A percentile compares a stretch with the other conserved stretches of the same genome.
These are phyloP conservation scores for Pammene aurita DNA, from an alignment of 2,888 invertebrate genomes.

Conservation along the genomic window DNA sequence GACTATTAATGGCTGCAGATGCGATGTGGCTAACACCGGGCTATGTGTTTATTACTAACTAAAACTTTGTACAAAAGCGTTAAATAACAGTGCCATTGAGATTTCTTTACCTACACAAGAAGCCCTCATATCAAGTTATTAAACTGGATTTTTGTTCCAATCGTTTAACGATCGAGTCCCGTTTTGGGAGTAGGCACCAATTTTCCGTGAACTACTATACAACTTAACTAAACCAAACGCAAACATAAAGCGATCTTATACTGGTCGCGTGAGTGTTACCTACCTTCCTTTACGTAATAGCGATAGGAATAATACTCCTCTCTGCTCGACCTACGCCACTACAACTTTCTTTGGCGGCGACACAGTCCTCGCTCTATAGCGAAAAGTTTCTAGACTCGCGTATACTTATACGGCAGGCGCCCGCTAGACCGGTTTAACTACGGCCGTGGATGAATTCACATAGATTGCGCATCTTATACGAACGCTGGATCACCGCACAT, in stretches of 20 bases:
- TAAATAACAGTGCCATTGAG: background rate
- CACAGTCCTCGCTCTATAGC: slow-evolving; percentile 36
- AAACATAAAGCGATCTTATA: background rate
- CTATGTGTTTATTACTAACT: too few species aligned
- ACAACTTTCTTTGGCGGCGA: slow-evolving; percentile 70
- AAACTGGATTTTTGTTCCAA: background rate
- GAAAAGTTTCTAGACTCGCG: slow-evolving; percentile 41
- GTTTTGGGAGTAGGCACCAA: background rate
- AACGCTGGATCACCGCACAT: background rate
- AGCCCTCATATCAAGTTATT: background rate
- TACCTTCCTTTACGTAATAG: background rate
- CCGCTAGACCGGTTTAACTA: slow-evolving; percentile 53
- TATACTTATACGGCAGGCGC: slow-evolving; percentile 23
- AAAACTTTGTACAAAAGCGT: background rate
- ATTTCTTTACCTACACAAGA: background rate
- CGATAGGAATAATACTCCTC: slow-evolving; percentile 30
- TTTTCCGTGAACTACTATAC: background rate
- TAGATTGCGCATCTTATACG: background rate
- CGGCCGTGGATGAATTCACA: background rate
- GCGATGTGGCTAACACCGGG: too few species aligned
- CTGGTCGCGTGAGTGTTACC: background rate
- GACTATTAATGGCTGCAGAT: too few species aligned
- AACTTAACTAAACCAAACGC: too few species aligned
- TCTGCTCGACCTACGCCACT: slow-evolving; percentile 73
- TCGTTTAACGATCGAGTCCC: background rate